Conservation (phyloP, 2,888 invertebrate genomes). For the Agrochola lychnidis region DNA sequence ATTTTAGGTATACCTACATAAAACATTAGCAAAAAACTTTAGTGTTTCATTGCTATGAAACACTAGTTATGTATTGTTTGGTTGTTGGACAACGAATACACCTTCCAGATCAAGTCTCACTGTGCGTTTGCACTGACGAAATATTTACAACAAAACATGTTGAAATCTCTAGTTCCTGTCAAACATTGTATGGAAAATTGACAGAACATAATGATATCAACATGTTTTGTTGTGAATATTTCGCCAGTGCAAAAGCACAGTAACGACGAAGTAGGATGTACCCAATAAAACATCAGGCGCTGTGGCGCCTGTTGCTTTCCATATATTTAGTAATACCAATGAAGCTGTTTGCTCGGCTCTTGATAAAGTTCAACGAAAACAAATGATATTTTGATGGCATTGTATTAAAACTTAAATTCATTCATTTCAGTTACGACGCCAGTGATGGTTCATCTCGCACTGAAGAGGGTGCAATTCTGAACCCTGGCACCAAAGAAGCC, state of each 20-base stretch:
- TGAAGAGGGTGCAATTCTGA: conserved; percentile 84
- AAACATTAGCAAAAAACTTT: too few relatives aligned
- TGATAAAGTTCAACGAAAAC: too few relatives aligned
- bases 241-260: too few relatives aligned
- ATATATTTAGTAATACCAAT: neutral
- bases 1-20: too few relatives aligned
- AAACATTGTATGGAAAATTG: too few relatives aligned
- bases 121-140: too few relatives aligned
- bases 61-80: neutral
- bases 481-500: conserved; percentile 82
- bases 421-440: conserved; percentile 81
- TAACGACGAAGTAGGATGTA: neutral
- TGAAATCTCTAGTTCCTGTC: too few relatives aligned
- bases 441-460: conserved; percentile 90
- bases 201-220: too few relatives aligned
- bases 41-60: neutral
- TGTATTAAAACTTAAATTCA: too few relatives aligned
- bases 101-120: neutral
- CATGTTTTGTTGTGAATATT: too few relatives aligned
- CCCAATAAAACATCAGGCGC: neutral
- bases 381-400: too few relatives aligned
- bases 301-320: conserved; percentile 32
- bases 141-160: too few relatives aligned
- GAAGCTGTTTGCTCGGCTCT: conserved; percentile 6
- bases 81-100: neutral